Percentiles rank a stretch among this genome's conserved stretches.
Conservation (phyloP, 2,797 vertebrate genomes). For the Lutjanus campechanus region DNA sequence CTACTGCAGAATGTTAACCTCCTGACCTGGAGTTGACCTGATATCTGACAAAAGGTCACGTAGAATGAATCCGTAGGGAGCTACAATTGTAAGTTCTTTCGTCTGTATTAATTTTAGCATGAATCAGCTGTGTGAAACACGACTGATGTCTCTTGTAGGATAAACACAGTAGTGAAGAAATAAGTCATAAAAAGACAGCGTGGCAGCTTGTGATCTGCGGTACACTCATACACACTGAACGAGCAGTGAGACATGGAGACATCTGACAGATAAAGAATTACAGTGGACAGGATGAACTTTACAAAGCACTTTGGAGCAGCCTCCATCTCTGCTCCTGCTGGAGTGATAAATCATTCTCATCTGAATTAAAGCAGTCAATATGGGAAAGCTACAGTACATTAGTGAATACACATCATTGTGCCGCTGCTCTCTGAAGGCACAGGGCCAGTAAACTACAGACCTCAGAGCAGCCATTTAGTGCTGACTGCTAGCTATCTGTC, state of each 20-base stretch:
- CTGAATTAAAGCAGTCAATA: slow-evolving; percentile 2
- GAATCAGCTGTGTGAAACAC: slow-evolving; percentile 5
- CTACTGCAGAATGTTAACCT: background rate
- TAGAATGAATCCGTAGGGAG: too few species aligned
- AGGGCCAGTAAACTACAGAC: background rate
- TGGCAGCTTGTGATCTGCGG: background rate
- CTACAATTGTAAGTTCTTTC: background rate
- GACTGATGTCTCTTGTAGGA: background rate
- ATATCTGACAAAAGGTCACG: background rate
- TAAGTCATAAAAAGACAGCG: background rate
- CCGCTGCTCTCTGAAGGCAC: background rate
- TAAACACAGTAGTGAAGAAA: background rate
- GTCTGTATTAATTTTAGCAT: background rate
- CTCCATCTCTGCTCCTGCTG: background rate
- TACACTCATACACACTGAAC: background rate
- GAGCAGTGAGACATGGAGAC: background rate
- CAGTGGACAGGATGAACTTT: background rate
- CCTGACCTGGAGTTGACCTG: background rate
- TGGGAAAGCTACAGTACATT: slow-evolving; percentile 21
- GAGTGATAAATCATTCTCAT: slow-evolving; percentile 9
- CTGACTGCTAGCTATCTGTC: slow-evolving; percentile 8
- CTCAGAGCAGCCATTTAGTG: background rate
- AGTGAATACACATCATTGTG: slow-evolving; percentile 1
- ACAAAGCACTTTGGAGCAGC: slow-evolving; percentile 16
- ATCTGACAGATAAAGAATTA: slow-evolving; percentile 21